Evolutionary conservation across 2,797 vertebrate species (phyloP).

Genomic region (Acridotheres tristis): DNA sequence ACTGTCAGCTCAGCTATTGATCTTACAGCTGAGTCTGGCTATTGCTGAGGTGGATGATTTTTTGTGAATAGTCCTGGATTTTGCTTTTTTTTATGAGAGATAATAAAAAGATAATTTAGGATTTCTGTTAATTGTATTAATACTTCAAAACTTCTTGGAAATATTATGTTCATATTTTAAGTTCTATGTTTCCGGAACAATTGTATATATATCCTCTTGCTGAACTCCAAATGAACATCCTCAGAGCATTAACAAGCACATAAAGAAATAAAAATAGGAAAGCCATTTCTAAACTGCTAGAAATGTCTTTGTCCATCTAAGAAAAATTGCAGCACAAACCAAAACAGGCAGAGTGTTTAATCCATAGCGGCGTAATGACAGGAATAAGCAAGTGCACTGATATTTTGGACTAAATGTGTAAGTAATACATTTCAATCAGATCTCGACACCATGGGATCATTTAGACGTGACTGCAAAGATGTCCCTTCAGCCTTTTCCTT

Average conservation of each 20-base stretch:
- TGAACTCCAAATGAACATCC: background rate
- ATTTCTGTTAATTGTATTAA: background rate
- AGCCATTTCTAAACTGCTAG: conserved; percentile 69
- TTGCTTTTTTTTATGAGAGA: background rate
- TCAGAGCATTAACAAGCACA: background rate
- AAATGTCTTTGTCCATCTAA: conserved; percentile 60
- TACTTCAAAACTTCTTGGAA: conserved; percentile 45
- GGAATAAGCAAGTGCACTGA: conserved; percentile 31
- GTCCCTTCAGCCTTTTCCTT: background rate
- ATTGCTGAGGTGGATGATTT: background rate
- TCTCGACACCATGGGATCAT: background rate
- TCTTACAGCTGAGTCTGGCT: background rate
- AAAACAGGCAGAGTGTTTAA: conserved; percentile 48
- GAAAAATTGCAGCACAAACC: conserved; percentile 67
- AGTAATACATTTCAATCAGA: conserved; percentile 25
- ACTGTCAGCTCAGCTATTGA: background rate
- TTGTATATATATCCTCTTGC: background rate
- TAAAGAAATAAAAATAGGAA: conserved; percentile 26
- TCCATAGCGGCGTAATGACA: conserved; percentile 5
- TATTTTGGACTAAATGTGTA: background rate
- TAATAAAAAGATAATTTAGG: conserved; percentile 40
- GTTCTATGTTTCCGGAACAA: background rate
- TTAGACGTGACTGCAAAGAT: background rate
- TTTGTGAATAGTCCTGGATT: background rate
- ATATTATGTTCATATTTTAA: conserved; percentile 18